Conservation (phyloP, 92 coral and sea anemone genomes). For the Parazoanthus swiftii region DNA sequence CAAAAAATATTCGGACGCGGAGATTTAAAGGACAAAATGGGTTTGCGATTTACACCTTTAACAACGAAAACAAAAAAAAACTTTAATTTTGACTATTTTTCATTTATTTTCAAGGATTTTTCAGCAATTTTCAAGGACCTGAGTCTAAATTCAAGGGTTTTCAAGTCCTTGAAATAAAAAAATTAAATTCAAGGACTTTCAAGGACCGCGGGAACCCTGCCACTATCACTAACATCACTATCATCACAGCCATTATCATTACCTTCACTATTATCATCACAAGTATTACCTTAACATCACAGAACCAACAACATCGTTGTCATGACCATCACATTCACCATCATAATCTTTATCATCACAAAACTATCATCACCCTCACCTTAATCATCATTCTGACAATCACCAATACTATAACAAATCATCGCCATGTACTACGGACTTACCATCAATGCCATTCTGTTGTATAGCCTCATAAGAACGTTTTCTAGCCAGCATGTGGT, state of each 20-base stretch:
- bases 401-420: neutral
- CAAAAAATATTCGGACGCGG: too few relatives aligned
- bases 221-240: neutral
- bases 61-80: too few relatives aligned
- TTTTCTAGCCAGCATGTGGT: conserved; percentile 93
- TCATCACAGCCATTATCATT: neutral
- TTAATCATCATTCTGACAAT: too few relatives aligned
- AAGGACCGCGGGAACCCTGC: too few relatives aligned
- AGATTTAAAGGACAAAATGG: too few relatives aligned
- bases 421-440: conserved; percentile 13
- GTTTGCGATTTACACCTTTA: too few relatives aligned
- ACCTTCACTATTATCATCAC: neutral
- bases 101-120: neutral
- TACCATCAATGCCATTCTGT: conserved; percentile 97
- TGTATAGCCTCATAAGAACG: conserved; percentile 85
- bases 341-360: neutral
- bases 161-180: too few relatives aligned
- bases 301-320: neutral
- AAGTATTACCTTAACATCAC: neutral
- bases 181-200: too few relatives aligned
- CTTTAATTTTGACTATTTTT: too few relatives aligned
- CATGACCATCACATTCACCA: neutral
- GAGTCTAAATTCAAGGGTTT: too few relatives aligned
- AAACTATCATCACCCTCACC: neutral
- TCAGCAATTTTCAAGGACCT: too few relatives aligned